phyloP scores from a whole-genome alignment of 2,888 invertebrate species.

The Aporophyla nigra region DNA sequence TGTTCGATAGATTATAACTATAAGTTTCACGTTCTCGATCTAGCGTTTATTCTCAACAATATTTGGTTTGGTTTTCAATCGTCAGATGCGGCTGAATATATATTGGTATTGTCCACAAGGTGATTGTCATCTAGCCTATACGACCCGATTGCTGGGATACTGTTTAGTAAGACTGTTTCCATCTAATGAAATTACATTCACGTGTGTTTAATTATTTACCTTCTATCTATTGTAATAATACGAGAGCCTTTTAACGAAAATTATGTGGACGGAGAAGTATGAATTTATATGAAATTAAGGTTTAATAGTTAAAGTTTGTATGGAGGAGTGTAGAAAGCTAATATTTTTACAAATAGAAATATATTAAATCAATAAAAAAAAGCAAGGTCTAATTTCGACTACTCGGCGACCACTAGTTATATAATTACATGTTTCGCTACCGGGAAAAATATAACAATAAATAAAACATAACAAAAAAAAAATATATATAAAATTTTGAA shows the following conservation, averaged over 20 bases:
- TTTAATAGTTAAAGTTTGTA: too few species aligned
- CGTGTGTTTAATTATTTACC: neutral
- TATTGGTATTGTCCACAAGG: neutral
- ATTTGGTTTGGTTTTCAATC: neutral
- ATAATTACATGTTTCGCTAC: neutral
- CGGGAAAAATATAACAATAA: neutral
- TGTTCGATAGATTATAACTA: conserved; percentile 19
- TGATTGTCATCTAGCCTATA: neutral
- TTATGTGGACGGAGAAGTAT: too few species aligned
- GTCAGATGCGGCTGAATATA: neutral
- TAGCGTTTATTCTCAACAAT: neutral
- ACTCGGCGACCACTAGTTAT: too few species aligned
- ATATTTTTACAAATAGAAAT: too few species aligned
- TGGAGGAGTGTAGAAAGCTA: too few species aligned
- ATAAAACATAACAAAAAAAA: neutral
- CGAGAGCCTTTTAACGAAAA: too few species aligned
- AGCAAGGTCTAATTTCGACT: too few species aligned
- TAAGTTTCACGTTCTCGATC: neutral
- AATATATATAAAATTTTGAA: too few species aligned
- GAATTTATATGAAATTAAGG: too few species aligned
- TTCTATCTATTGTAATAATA: too few species aligned
- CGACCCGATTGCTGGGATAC: neutral
- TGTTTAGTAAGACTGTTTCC: neutral
- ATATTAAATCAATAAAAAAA: too few species aligned
- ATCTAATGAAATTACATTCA: neutral